Percentiles rank a stretch among this genome's conserved stretches.
These are phyloP conservation scores for Ceratosolen solmsi DNA, from an alignment of 1,140 invertebrate species.

Conservation along the genomic window DNA sequence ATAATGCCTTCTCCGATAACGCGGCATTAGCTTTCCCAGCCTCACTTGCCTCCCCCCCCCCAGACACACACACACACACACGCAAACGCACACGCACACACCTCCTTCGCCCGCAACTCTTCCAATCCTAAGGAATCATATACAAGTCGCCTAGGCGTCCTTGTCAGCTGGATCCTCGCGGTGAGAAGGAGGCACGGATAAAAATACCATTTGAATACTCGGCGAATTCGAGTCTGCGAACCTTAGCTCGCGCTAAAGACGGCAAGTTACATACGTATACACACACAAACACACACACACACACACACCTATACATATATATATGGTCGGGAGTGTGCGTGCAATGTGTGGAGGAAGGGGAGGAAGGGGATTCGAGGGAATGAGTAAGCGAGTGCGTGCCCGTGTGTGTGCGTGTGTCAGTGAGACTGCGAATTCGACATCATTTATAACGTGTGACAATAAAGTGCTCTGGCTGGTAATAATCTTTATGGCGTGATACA, in stretches of 20 bases:
- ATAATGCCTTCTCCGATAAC: conserved; percentile 67
- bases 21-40: conserved; percentile 62
- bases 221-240: conserved; percentile 58
- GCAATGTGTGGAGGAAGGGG: neutral
- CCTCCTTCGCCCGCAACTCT: too few species aligned
- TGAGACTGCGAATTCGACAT: conserved; percentile 58
- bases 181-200: conserved; percentile 68
- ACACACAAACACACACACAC: too few species aligned
- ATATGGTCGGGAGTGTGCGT: too few species aligned
- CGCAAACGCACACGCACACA: too few species aligned
- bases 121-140: too few species aligned
- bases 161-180: conserved; percentile 65
- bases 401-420: neutral
- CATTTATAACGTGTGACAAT: conserved; percentile 74
- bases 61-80: too few species aligned
- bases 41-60: conserved; percentile 46
- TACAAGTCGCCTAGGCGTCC: conserved; percentile 9
- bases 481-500: conserved; percentile 71
- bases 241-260: neutral
- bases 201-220: conserved; percentile 73
- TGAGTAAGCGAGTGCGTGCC: neutral
- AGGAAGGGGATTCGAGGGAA: too few species aligned
- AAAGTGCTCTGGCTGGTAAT: conserved; percentile 67
- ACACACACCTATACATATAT: too few species aligned
- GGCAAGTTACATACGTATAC: too few species aligned